Conservation (phyloP, 2,797 vertebrate genomes). For the Xiphorhynchus erythropygius region DNA sequence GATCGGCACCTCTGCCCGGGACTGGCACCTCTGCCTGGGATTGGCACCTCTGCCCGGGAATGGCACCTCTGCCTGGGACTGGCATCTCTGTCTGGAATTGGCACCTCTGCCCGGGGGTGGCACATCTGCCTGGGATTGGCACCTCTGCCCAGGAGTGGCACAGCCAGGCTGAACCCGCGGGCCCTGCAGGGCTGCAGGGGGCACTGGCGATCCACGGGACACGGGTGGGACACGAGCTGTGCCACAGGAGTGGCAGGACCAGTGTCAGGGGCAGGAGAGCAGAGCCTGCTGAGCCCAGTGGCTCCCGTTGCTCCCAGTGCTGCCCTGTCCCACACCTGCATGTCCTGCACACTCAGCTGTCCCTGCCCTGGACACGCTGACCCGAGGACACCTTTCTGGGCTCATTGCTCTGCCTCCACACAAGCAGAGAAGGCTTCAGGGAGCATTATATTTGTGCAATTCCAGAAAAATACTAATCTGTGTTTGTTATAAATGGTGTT, state of each 20-base stretch:
- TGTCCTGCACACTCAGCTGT: neutral
- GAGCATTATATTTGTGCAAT: neutral
- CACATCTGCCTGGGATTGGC: too few relatives aligned
- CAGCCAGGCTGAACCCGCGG: neutral
- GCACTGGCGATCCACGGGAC: neutral
- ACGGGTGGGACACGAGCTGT: neutral
- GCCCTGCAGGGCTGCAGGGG: neutral
- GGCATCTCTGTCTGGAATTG: too few relatives aligned
- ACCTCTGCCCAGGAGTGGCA: too few relatives aligned
- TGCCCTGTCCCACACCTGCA: too few relatives aligned
- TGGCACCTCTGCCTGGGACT: too few relatives aligned
- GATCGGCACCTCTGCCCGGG: too few relatives aligned
- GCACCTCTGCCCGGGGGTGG: too few relatives aligned
- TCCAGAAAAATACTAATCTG: neutral
- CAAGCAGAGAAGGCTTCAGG: neutral
- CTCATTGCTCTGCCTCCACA: neutral
- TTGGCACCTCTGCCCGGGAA: too few relatives aligned
- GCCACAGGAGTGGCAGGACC: neutral
- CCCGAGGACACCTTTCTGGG: neutral
- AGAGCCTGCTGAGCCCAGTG: too few relatives aligned
- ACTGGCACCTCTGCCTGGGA: too few relatives aligned
- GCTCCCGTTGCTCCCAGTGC: too few relatives aligned
- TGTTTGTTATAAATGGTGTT: neutral
- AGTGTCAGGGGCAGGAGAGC: neutral
- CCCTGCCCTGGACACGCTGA: neutral